Percentiles rank a stretch among this genome's conserved stretches.
phyloP scores from a whole-genome alignment of 1,140 invertebrate genomes.

The Drosophila lowei region DNA sequence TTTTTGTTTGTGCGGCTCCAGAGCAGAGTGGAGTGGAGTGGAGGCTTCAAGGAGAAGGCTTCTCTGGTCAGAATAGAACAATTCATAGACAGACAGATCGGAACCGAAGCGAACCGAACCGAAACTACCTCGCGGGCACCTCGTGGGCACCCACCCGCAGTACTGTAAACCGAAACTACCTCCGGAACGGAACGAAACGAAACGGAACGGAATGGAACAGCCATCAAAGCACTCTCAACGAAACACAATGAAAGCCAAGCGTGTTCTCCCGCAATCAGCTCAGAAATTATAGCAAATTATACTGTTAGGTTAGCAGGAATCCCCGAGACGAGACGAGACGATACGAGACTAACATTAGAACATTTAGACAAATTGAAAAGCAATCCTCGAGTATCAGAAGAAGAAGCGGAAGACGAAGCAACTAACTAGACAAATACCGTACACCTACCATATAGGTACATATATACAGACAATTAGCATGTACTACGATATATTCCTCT shows the following conservation, averaged over 20 bases:
- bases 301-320: constrained; percentile 37
- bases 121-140: constrained; percentile 64
- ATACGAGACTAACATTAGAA: constrained; percentile 1
- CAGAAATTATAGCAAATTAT: constrained; percentile 37
- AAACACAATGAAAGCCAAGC: constrained; percentile 21
- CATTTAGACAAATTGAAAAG: constrained; percentile 56
- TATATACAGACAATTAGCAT: constrained; percentile 12
- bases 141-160: constrained; percentile 23
- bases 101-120: constrained; percentile 37
- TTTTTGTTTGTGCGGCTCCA: constrained; percentile 8
- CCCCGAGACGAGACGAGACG: too few relatives aligned
- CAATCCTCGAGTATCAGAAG: constrained; percentile 57
- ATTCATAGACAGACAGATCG: constrained; percentile 29
- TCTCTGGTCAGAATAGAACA: constrained; percentile 28
- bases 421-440: constrained; percentile 66
- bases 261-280: constrained; percentile 7
- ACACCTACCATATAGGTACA: constrained; percentile 58
- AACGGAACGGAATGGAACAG: constrained; percentile 11
- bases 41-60: constrained; percentile 3
- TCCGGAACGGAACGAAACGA: constrained; percentile 18
- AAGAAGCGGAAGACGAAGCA: constrained; percentile 41
- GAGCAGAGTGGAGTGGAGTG: not conserved
- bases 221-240: constrained; percentile 36
- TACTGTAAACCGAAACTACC: constrained; percentile 65
- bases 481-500: constrained; percentile 40